Percentiles rank a stretch among this genome's conserved stretches.
These are phyloP conservation scores for Aphelinus certus DNA, from an alignment of 1,140 invertebrate species.

Conservation along the genomic window DNA sequence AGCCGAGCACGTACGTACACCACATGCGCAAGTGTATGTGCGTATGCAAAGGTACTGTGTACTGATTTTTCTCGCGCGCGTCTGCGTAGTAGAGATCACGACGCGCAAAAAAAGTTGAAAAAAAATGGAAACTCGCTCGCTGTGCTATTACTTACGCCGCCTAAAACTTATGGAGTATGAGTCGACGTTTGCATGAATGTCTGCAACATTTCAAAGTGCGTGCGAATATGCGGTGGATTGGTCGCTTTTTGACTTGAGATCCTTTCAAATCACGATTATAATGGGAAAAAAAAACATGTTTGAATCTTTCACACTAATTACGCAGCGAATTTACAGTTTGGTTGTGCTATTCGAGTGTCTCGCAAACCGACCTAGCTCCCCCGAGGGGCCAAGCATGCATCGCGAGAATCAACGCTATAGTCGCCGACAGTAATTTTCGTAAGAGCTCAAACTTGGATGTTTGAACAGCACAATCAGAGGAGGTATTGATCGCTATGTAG, in stretches of 20 bases:
- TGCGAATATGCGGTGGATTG: constrained; percentile 9
- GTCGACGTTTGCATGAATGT: constrained; percentile 44
- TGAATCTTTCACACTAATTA: no score
- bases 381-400: no score
- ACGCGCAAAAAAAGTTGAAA: constrained; percentile 27
- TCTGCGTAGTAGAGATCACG: constrained; percentile 35
- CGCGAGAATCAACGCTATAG: no score
- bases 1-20: background rate
- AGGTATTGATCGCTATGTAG: background rate
- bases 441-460: background rate
- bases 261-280: no score
- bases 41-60: constrained; percentile 23
- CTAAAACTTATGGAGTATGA: constrained; percentile 51
- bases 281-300: no score
- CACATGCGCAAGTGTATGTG: background rate
- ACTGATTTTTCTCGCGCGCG: constrained; percentile 25
- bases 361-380: no score
- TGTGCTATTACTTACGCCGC: constrained; percentile 53
- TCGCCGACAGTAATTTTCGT: background rate
- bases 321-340: no score
- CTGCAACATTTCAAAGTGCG: constrained; percentile 3
- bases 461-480: background rate
- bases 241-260: constrained; percentile 23
- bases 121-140: constrained; percentile 45
- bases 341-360: no score